Evolutionary conservation across 2,797 vertebrate species (phyloP).

Genomic region (Sciurus vulgaris): DNA sequence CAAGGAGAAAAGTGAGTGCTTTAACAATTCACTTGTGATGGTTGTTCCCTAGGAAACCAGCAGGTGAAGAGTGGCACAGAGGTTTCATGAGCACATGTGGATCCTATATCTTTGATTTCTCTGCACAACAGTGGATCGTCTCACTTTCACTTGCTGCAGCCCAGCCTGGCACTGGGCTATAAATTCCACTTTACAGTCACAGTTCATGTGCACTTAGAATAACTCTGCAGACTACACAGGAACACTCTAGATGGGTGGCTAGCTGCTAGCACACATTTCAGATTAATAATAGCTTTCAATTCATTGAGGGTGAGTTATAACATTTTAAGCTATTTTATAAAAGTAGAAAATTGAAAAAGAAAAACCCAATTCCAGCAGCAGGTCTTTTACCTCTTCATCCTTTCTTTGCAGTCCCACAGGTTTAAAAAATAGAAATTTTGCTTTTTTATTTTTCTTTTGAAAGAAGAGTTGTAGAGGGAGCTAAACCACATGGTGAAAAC

Average conservation of each 20-base stretch:
- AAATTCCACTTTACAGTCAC: neutral
- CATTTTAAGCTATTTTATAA: slow-evolving; percentile 32
- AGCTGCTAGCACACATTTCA: slow-evolving; percentile 1
- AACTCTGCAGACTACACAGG: neutral
- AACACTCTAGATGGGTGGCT: neutral
- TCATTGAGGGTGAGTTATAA: neutral
- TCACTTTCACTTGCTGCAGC: neutral
- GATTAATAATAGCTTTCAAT: slow-evolving; percentile 42
- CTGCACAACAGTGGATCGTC: neutral
- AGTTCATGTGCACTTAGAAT: neutral
- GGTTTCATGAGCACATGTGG: neutral
- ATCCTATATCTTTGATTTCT: neutral
- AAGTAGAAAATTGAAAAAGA: neutral
- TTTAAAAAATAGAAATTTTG: slow-evolving; percentile 40
- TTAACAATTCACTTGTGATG: neutral
- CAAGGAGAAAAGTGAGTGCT: neutral
- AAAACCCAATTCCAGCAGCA: neutral
- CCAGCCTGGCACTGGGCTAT: neutral
- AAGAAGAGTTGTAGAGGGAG: slow-evolving; percentile 12
- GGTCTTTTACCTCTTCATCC: neutral
- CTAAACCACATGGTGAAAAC: slow-evolving; percentile 68
- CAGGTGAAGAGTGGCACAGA: neutral
- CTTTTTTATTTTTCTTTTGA: neutral
- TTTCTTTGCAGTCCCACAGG: neutral
- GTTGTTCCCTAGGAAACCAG: neutral